These are phyloP conservation scores for Azorinus chamasolen DNA, from an alignment of 2,888 invertebrate species.

Conservation along the genomic window DNA sequence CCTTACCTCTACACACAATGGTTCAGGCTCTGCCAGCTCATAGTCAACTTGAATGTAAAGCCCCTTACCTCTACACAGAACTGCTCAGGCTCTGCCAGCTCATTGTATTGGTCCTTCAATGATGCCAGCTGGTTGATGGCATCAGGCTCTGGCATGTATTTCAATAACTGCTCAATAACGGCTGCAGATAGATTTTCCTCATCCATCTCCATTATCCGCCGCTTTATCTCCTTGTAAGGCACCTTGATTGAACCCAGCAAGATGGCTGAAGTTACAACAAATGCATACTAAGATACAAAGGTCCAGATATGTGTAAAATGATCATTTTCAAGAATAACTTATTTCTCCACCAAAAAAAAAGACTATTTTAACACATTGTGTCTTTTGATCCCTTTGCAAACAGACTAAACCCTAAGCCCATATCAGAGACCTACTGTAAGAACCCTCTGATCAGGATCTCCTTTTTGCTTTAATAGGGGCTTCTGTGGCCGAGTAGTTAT, in stretches of 20 bases:
- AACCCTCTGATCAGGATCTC: too few relatives aligned
- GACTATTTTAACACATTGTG: too few relatives aligned
- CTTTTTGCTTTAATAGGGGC: too few relatives aligned
- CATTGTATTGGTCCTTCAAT: slow-evolving; percentile 92
- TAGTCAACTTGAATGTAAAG: too few relatives aligned
- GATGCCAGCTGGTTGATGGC: slow-evolving; percentile 94
- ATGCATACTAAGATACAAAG: too few relatives aligned
- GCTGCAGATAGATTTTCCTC: slow-evolving; percentile 94
- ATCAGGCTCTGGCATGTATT: slow-evolving; percentile 95
- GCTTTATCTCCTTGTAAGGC: slow-evolving; percentile 88
- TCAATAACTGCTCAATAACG: slow-evolving; percentile 95
- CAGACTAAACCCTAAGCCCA: too few relatives aligned
- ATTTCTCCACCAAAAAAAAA: too few relatives aligned
- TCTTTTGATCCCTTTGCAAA: too few relatives aligned
- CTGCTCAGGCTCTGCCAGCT: slow-evolving; percentile 95
- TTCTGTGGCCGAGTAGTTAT: too few relatives aligned
- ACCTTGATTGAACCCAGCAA: slow-evolving; percentile 88
- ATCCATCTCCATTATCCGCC: slow-evolving; percentile 94
- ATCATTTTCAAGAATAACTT: too few relatives aligned
- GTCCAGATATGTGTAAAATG: too few relatives aligned
- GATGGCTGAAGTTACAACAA: slow-evolving; percentile 84
- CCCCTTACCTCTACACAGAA: slow-evolving; percentile 93
- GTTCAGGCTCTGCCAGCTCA: slow-evolving; percentile 94
- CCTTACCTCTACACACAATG: slow-evolving; percentile 96
- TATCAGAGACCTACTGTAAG: too few relatives aligned